Base-by-base conservation (phyloP, 2,797 vertebrate genomes). In the Enteromius thamalakanensis region DNA sequence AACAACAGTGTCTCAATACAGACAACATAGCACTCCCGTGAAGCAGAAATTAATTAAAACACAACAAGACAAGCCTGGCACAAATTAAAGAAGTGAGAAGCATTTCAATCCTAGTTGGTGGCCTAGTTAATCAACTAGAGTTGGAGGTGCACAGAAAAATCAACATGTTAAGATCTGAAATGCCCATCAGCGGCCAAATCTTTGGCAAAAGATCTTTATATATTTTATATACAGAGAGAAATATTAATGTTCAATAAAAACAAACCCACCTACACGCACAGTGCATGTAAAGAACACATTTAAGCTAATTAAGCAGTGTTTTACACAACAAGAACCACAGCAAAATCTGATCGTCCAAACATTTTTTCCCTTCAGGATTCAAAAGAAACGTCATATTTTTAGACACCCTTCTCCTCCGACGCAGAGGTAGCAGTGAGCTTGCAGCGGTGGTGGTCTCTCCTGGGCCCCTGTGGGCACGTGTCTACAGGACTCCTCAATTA, bases 401-500 rank as follows among this genome's bases (percentile, higher is more conserved):
- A 79, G 78, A 47, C 70, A 79, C 62, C 81, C 83, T 87, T 82
- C 23, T 21, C 26, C 65, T 17, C 9, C 5, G 14, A 21, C 58
- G 40, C 45, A 5, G 79, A 42, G 71, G 67, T 80, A 53, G 40
- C 49, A 55, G 34, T 53, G 40, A 34, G 72, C 58, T 77, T 11
- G 26, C 84, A 69, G 76, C 87, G 81, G 58, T 90, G 93, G 94
- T 93, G 94, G 94, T 94, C 93, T 81, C 76, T 64, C 21, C 84
- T 87, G 91, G 88, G 93, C 92, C 93, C 92, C 92, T 87, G 3
- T 89, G 89, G 88, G 91, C 97, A 97, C 97, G 97, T 91, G 98
- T 95, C 96, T 92, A 93, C 93, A 97, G 96, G 96, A 96, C 96
- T 96, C 96, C 96, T 96, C 96, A 92, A 95, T 97, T 97, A 96